phyloP scores from a whole-genome alignment of 2,113 vertebrate genomes.

The Setophaga coronata region DNA sequence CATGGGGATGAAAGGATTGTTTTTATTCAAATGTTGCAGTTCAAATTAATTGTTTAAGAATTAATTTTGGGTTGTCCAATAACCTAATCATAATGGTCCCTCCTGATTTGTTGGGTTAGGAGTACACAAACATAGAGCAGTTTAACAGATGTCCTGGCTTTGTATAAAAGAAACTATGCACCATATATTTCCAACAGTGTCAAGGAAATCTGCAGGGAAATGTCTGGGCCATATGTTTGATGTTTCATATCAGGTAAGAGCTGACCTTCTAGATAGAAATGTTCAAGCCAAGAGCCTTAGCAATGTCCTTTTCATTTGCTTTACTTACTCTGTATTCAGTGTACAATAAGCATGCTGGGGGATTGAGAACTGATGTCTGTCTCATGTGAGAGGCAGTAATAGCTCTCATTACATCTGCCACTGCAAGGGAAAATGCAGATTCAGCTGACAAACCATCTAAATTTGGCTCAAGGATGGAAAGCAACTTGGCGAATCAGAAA shows the following conservation, averaged over 20 bases:
- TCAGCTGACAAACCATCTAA: slow-evolving; percentile 34
- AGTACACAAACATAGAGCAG: background rate
- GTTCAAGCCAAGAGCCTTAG: background rate
- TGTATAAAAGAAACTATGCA: background rate
- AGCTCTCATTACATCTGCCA: slow-evolving; percentile 44
- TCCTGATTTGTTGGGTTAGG: background rate
- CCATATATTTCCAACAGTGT: background rate
- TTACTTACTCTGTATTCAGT: slow-evolving; percentile 9
- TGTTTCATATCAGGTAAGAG: background rate
- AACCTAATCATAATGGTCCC: background rate
- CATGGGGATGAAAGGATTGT: background rate
- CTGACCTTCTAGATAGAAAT: background rate
- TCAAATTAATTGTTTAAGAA: background rate
- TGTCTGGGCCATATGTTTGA: background rate
- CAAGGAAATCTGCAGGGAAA: background rate
- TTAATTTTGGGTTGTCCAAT: background rate
- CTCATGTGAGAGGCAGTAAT: slow-evolving; percentile 12
- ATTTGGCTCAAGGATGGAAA: slow-evolving; percentile 36
- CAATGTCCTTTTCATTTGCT: background rate
- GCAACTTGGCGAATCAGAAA: background rate
- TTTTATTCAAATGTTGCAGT: background rate
- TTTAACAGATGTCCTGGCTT: background rate
- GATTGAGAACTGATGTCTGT: background rate
- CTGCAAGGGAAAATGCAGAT: slow-evolving; percentile 30
- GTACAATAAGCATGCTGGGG: background rate